These are phyloP conservation scores for Drosophila pseudoobscura DNA, from an alignment of 1,140 invertebrate genomes.

Conservation along the genomic window DNA sequence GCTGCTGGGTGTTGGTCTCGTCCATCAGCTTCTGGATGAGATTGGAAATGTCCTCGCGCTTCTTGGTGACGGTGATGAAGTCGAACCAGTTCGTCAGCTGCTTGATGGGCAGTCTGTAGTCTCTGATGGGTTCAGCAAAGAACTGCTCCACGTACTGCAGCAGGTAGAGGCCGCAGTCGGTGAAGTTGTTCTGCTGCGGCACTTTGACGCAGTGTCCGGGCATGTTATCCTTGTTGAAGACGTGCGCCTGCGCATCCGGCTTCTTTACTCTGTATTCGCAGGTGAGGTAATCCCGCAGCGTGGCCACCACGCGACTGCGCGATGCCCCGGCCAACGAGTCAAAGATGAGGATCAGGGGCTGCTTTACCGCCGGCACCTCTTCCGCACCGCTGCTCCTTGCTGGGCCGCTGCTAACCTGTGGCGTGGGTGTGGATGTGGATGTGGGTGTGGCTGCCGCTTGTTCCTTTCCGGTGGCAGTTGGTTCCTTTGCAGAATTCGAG, in stretches of 20 bases:
- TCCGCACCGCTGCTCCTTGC: conserved; percentile 32
- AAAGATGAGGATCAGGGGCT: conserved; percentile 96
- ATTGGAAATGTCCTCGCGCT: conserved; percentile 91
- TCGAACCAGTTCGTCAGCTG: conserved; percentile 91
- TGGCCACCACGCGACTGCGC: conserved; percentile 92
- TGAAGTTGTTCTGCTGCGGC: conserved; percentile 98
- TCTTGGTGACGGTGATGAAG: conserved; percentile 89
- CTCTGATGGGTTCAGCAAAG: conserved; percentile 91
- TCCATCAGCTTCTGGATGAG: conserved; percentile 89
- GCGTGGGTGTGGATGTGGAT: background rate
- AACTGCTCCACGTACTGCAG: conserved; percentile 98
- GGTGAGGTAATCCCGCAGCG: conserved; percentile 93
- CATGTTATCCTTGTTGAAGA: conserved; percentile 91
- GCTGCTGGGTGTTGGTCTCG: conserved; percentile 84
- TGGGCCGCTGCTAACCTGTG: conserved; percentile 18
- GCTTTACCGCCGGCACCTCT: conserved; percentile 69
- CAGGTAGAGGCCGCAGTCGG: conserved; percentile 97
- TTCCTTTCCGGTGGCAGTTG: background rate
- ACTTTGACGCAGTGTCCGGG: conserved; percentile 94
- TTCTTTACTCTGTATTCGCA: conserved; percentile 94
- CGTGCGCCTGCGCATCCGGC: conserved; percentile 76
- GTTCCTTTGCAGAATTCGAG: conserved; percentile 74
- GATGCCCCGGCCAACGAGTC: conserved; percentile 94
- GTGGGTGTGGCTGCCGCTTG: background rate
- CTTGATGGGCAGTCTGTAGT: conserved; percentile 90